These are phyloP conservation scores for Litoditis marina DNA, from an alignment of 2,888 invertebrate genomes.

Conservation along the genomic window DNA sequence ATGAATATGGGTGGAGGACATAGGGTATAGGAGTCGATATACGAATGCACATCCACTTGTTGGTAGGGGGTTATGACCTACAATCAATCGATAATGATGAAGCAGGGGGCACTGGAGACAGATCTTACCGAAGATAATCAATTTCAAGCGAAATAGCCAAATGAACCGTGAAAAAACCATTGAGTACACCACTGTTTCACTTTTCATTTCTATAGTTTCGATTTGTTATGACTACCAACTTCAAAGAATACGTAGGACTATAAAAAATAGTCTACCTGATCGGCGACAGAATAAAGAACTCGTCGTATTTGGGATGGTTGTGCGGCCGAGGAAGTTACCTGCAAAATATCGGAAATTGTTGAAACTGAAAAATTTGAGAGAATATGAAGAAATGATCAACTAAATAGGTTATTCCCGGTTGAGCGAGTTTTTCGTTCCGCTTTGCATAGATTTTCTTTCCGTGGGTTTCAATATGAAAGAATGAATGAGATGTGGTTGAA, in stretches of 20 bases:
- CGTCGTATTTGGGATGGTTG: slow-evolving; percentile 28
- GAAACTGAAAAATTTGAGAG: not conserved
- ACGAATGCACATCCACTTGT: slow-evolving; percentile 30
- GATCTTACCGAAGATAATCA: not conserved
- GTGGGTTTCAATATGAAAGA: too few relatives aligned
- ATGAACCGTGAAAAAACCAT: too few relatives aligned
- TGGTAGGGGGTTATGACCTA: slow-evolving; percentile 16
- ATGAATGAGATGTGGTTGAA: too few relatives aligned
- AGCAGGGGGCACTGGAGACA: not conserved
- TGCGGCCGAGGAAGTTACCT: slow-evolving; percentile 31
- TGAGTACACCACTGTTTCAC: not conserved
- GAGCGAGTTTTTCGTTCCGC: too few relatives aligned
- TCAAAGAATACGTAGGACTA: too few relatives aligned
- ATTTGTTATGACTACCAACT: too few relatives aligned
- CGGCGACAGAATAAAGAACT: slow-evolving; percentile 30
- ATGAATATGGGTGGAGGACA: slow-evolving; percentile 86
- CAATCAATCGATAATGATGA: slow-evolving; percentile 1
- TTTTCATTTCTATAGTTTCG: too few relatives aligned
- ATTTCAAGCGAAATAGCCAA: too few relatives aligned
- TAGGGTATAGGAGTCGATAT: slow-evolving; percentile 38
- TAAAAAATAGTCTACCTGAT: slow-evolving; percentile 26
- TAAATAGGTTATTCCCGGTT: too few relatives aligned
- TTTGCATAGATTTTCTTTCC: too few relatives aligned
- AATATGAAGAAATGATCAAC: not conserved
- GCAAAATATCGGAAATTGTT: not conserved